phyloP scores from a whole-genome alignment of 2,113 vertebrate genomes.

The Lasiurus cinereus region DNA sequence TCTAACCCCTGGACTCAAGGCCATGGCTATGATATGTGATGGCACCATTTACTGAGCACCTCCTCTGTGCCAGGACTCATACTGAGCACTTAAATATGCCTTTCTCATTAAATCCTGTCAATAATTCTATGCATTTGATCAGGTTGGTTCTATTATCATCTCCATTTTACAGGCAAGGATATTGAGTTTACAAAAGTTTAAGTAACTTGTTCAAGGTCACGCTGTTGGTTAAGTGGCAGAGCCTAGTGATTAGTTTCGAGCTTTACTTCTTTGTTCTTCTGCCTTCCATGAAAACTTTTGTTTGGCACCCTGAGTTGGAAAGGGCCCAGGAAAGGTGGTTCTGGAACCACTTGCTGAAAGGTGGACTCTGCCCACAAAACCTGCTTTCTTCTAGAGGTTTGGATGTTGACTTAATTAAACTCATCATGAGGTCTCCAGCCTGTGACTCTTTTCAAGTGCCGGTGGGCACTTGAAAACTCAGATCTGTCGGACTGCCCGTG shows the following conservation, averaged over 20 bases:
- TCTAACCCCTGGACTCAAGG: neutral
- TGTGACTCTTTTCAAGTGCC: slow-evolving; percentile 50
- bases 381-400: neutral
- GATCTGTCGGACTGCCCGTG: neutral
- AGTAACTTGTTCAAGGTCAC: neutral
- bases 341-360: neutral
- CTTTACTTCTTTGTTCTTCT: neutral
- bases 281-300: neutral
- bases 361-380: neutral
- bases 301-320: slow-evolving; percentile 12
- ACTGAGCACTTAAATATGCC: neutral
- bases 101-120: neutral
- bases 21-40: neutral
- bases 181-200: slow-evolving; percentile 13
- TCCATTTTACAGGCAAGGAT: neutral
- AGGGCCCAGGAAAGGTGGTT: neutral
- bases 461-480: slow-evolving; percentile 51
- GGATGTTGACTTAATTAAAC: slow-evolving; percentile 42
- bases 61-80: neutral
- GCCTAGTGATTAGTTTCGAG: neutral
- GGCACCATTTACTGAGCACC: neutral
- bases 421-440: neutral
- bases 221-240: neutral
- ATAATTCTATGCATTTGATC: neutral
- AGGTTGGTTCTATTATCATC: neutral